Conservation (phyloP, 2,113 vertebrate species). For the Pachypanchax playfairii region DNA sequence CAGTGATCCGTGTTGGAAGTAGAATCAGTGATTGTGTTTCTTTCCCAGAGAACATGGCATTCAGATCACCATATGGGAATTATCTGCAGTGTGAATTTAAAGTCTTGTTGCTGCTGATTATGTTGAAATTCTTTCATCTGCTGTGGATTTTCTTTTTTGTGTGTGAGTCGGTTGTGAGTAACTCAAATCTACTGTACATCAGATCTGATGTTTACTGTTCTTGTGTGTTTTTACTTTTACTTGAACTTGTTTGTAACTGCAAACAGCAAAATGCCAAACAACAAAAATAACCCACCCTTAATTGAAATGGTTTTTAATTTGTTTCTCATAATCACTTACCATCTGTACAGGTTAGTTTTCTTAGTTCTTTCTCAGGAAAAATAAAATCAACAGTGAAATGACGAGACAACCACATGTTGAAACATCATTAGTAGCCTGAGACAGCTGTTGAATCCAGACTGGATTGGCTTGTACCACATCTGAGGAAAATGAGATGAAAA, state of each 20-base stretch:
- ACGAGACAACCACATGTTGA: conserved; percentile 3
- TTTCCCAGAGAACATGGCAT: too few relatives aligned
- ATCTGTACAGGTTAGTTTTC: conserved; percentile 7
- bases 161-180: too few relatives aligned
- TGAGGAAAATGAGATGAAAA: conserved; percentile 5
- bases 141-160: too few relatives aligned
- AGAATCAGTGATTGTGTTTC: too few relatives aligned
- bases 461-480: conserved; percentile 18
- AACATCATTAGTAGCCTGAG: conserved; percentile 5
- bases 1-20: too few relatives aligned
- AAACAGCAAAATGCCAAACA: conserved; percentile 23
- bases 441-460: conserved; percentile 20
- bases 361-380: not conserved
- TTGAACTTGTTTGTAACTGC: conserved; percentile 7
- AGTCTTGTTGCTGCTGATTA: too few relatives aligned
- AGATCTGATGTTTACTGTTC: conserved; percentile 7
- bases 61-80: too few relatives aligned
- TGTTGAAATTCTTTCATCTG: too few relatives aligned
- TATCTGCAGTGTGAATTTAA: too few relatives aligned
- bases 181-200: too few relatives aligned
- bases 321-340: conserved; percentile 1
- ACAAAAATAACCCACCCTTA: conserved; percentile 9
- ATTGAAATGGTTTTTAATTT: conserved; percentile 1
- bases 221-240: conserved; percentile 14
- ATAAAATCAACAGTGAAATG: conserved; percentile 6